Base-by-base conservation (phyloP, 2,113 vertebrate species). In the Grallaria varia region DNA sequence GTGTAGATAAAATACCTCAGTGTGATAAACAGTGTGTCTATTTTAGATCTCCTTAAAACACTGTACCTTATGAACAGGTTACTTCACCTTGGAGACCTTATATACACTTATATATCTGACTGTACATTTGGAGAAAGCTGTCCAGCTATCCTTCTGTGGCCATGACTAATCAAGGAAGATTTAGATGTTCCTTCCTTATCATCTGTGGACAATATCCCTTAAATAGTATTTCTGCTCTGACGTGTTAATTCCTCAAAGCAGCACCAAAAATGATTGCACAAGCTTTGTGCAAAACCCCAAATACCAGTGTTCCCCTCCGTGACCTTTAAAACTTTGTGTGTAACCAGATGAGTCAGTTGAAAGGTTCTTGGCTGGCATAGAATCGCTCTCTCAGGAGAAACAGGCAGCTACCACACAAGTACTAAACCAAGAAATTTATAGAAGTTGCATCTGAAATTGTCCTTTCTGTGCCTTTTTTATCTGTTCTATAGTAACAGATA, bases 401-500 rank as follows among this genome's bases (percentile, higher is more conserved):
- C 33, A 37, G 4, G 19, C 33, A 58, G 13, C 66, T 75, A 19
- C 13, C 55, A 8, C 14, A 14, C 24, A 35, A 31, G 24, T 44
- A 39, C 14, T 6, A 33, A 71, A 55, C 11, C 30, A 28, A 56
- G 62, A 17, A 82, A 33, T n/a, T 82, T 42, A n/a, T 24, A 30
- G 40, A 64, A 67, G 7, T 6, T 52, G 30, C 6, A 3, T 74
- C 45, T 82, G 50, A 74, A 81, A 55, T 40, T 44, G 42, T 27
- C 31, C 12, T 16, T 68, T 4, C 5, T 1, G 2, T 5, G 9
- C 8, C 24, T 68, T 73, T 39, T 45, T 30, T 14, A 45, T 10
- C 20, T 45, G 20, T 45, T 60, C 9, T 8, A 21, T 0, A 1
- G 1, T 10, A 75, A 17, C 5, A 45, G 23, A 49, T 9, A 42